Percentiles rank a stretch among this genome's conserved stretches.
Evolutionary conservation across 2,113 vertebrate species (phyloP).

Genomic region (Pangasianodon hypophthalmus): DNA sequence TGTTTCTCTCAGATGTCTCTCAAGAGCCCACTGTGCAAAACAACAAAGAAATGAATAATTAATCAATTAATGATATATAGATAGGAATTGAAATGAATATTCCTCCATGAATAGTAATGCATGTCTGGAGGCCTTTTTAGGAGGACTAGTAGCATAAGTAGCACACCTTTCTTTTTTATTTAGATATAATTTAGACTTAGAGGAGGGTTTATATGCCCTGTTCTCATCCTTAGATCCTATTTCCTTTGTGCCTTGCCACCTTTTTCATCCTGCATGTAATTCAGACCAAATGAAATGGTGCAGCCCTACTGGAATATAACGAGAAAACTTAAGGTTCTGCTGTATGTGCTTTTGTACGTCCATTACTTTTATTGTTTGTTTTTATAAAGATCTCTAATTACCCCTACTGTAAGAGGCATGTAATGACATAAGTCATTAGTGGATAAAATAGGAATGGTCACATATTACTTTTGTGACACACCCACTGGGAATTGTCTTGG

Average conservation of each 20-base stretch:
- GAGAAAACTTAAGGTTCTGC: constrained; percentile 26
- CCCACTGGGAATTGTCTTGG: not conserved
- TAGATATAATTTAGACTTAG: constrained; percentile 16
- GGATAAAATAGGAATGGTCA: constrained; percentile 4
- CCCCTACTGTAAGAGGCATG: constrained; percentile 32
- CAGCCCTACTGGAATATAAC: constrained; percentile 14
- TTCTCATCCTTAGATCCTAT: constrained; percentile 37
- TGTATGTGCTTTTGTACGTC: not conserved
- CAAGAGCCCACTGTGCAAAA: constrained; percentile 70
- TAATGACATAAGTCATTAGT: constrained; percentile 20
- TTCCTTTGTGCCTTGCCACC: constrained; percentile 64
- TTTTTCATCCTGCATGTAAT: constrained; percentile 57
- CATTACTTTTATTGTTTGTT: not conserved
- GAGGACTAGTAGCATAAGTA: constrained; percentile 37
- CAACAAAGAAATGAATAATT: constrained; percentile 20
- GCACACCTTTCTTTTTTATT: constrained; percentile 34
- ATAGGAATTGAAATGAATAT: constrained; percentile 54
- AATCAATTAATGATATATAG: constrained; percentile 24
- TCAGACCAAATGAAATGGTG: constrained; percentile 27
- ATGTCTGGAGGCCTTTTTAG: constrained; percentile 41
- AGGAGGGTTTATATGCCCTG: constrained; percentile 39
- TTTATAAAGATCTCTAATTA: not conserved
- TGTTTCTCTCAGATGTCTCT: constrained; percentile 43
- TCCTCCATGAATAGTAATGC: constrained; percentile 47
- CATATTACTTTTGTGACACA: constrained; percentile 1